Evolutionary conservation across 2,888 invertebrate species (phyloP).

Genomic region (Platycheirus rosarum): DNA sequence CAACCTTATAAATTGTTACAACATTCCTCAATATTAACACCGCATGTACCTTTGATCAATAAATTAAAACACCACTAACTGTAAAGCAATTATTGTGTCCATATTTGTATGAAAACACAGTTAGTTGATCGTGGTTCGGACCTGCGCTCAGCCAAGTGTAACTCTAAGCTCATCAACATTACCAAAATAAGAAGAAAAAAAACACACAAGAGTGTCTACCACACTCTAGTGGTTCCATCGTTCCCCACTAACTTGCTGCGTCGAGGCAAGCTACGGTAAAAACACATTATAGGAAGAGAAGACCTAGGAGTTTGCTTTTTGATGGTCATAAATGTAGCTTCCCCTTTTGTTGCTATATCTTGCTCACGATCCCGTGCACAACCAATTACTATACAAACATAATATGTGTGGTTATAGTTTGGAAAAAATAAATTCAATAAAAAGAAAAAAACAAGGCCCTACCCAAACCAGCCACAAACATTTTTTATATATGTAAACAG

Average conservation of each 20-base stretch:
- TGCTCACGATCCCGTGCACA: constrained; percentile 60
- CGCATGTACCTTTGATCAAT: background rate
- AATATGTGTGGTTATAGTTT: constrained; percentile 57
- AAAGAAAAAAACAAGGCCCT: constrained; percentile 18
- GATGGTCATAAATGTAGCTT: constrained; percentile 38
- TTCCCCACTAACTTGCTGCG: constrained; percentile 12
- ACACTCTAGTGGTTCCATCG: constrained; percentile 65
- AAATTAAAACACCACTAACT: constrained; percentile 32
- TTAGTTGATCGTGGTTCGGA: constrained; percentile 28
- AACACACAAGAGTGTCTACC: constrained; percentile 40
- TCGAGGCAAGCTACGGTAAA: background rate
- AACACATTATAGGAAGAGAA: constrained; percentile 24
- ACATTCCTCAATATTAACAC: background rate
- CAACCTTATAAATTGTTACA: background rate
- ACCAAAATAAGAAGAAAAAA: constrained; percentile 40
- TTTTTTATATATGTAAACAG: constrained; percentile 61
- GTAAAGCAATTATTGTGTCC: constrained; percentile 9
- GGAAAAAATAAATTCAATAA: constrained; percentile 26
- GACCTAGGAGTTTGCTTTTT: constrained; percentile 53
- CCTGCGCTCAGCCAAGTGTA: constrained; percentile 54
- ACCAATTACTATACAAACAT: constrained; percentile 65
- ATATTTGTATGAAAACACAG: constrained; percentile 38
- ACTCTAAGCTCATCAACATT: constrained; percentile 55
- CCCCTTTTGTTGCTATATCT: background rate
- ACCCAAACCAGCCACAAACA: background rate